phyloP scores from a whole-genome alignment of 2,888 invertebrate species.

The Protodeltote pygarga region DNA sequence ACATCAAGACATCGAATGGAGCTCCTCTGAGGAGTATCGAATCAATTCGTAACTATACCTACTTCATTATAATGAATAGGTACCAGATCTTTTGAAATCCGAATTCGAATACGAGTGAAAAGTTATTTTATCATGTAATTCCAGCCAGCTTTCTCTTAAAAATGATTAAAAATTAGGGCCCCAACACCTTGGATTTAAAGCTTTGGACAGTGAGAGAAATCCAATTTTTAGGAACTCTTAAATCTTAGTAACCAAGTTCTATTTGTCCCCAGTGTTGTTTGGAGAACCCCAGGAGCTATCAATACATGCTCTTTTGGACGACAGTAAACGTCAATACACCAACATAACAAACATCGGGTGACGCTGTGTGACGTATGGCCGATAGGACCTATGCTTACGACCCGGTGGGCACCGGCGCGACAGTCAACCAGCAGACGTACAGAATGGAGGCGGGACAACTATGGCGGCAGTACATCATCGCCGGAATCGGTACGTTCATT shows the following conservation, averaged over 20 bases:
- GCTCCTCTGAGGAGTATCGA: too few relatives aligned
- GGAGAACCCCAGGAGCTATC: conserved; percentile 31
- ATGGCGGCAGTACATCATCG: conserved; percentile 89
- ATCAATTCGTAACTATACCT: too few relatives aligned
- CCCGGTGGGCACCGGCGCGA: conserved; percentile 74
- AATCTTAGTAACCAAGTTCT: too few relatives aligned
- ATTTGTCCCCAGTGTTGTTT: conserved; percentile 46
- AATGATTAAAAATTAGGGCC: too few relatives aligned
- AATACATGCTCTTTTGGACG: conserved; percentile 39
- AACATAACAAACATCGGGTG: conserved; percentile 53
- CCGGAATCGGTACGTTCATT: conserved; percentile 87
- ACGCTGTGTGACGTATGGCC: conserved; percentile 79
- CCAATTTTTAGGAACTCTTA: conserved; percentile 6
- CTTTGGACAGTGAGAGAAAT: neutral
- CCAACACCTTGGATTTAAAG: neutral
- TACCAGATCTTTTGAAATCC: too few relatives aligned
- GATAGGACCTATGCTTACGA: conserved; percentile 80
- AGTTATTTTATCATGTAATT: too few relatives aligned
- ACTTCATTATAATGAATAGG: too few relatives aligned
- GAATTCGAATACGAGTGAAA: too few relatives aligned
- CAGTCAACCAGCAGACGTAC: conserved; percentile 75
- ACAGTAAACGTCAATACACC: conserved; percentile 43
- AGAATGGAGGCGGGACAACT: conserved; percentile 89
- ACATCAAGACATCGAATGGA: too few relatives aligned
- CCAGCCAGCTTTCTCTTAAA: too few relatives aligned